phyloP scores from a whole-genome alignment of 2,888 invertebrate genomes.

The Euplagia quadripunctaria region DNA sequence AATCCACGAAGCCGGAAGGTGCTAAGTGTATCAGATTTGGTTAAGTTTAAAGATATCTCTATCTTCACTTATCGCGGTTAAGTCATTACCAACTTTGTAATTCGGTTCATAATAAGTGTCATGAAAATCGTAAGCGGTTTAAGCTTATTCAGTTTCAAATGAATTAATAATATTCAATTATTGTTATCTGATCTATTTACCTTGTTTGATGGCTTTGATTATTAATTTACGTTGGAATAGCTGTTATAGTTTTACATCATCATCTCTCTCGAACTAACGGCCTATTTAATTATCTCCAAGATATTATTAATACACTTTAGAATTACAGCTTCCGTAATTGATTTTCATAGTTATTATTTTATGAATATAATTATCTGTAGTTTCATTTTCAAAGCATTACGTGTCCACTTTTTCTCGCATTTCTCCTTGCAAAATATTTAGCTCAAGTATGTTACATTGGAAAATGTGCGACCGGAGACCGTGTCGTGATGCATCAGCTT shows the following conservation, averaged over 20 bases:
- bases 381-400: neutral
- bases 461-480: neutral
- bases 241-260: slow-evolving; percentile 5
- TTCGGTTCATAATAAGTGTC: slow-evolving; percentile 16
- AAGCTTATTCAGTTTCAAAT: slow-evolving; percentile 10
- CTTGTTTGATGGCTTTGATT: slow-evolving; percentile 24
- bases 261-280: no score
- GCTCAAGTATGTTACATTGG: neutral
- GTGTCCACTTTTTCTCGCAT: neutral
- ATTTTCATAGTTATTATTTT: no score
- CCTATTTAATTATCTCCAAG: neutral
- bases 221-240: slow-evolving; percentile 20
- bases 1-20: neutral
- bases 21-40: neutral
- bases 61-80: slow-evolving; percentile 25
- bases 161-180: slow-evolving; percentile 24
- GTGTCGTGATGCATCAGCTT: neutral
- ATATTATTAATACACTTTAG: neutral
- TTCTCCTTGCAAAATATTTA: neutral
- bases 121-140: slow-evolving; percentile 21
- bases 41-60: slow-evolving; percentile 13
- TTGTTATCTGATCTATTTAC: slow-evolving; percentile 24
- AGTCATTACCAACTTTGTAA: slow-evolving; percentile 33
- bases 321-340: no score
- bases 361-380: no score